Percentiles rank a stretch among this genome's conserved stretches.
phyloP scores from a whole-genome alignment of 2,797 vertebrate genomes.

The Ispidina lecontei region DNA sequence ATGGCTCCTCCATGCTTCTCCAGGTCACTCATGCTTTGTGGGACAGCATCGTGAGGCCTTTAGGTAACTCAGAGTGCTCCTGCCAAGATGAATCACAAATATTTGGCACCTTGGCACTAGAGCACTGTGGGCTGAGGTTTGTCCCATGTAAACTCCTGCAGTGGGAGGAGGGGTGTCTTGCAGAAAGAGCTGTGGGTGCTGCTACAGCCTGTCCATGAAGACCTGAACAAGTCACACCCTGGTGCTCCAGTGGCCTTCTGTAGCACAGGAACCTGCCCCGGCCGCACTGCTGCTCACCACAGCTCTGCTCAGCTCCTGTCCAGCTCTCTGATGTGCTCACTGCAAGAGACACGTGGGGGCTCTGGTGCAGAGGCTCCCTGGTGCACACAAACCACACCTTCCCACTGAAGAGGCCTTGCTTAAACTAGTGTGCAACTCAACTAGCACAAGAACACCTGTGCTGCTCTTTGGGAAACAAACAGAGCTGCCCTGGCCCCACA shows the following conservation, averaged over 20 bases:
- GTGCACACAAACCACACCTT: not conserved
- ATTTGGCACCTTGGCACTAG: not conserved
- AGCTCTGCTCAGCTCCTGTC: not conserved
- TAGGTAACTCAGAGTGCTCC: not conserved
- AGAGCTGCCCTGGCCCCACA: not conserved
- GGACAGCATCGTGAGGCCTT: not conserved
- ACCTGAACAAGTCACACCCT: not conserved
- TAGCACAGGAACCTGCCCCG: not conserved
- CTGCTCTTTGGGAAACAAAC: not conserved
- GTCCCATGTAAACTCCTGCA: too few species aligned
- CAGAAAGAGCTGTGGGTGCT: not conserved
- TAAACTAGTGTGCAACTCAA: not conserved
- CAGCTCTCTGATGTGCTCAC: not conserved
- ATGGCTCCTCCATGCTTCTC: not conserved
- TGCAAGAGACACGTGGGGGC: not conserved
- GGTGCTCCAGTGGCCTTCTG: not conserved
- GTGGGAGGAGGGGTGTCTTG: not conserved
- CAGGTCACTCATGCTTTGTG: not conserved
- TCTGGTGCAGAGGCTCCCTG: rapidly evolving
- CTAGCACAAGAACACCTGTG: not conserved
- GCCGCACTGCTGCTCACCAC: rapidly evolving
- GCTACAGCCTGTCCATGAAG: rapidly evolving
- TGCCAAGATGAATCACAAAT: not conserved
- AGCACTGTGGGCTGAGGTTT: not conserved
- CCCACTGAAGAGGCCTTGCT: not conserved